Conservation (phyloP, 2,888 invertebrate genomes). For the Tinea trinotella region DNA sequence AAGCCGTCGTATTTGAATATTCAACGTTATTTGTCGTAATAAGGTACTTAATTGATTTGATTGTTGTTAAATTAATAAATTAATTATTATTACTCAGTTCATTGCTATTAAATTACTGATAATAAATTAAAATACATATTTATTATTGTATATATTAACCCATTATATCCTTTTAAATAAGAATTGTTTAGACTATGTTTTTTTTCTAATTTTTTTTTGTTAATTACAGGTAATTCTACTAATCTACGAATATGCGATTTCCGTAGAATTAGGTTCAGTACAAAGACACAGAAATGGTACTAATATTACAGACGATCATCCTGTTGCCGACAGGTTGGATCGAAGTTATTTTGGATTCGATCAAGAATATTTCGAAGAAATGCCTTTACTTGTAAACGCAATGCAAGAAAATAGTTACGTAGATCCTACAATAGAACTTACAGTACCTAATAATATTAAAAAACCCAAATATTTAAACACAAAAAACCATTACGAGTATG, state of each 20-base stretch:
- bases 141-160: too few relatives aligned
- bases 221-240: slow-evolving; percentile 64
- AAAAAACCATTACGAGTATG: slow-evolving; percentile 16
- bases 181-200: too few relatives aligned
- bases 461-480: slow-evolving; percentile 23
- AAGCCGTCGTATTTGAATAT: slow-evolving; percentile 43
- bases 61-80: too few relatives aligned
- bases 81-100: too few relatives aligned
- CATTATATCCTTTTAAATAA: too few relatives aligned
- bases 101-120: too few relatives aligned
- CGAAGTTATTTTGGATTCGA: slow-evolving; percentile 56
- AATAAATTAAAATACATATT: too few relatives aligned
- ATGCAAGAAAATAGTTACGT: slow-evolving; percentile 53
- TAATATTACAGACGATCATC: slow-evolving; percentile 34
- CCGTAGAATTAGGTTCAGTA: slow-evolving; percentile 59
- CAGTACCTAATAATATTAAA: slow-evolving; percentile 26
- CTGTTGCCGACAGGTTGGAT: slow-evolving; percentile 55
- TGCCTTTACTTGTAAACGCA: slow-evolving; percentile 62
- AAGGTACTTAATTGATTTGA: too few relatives aligned
- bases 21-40: slow-evolving; percentile 28
- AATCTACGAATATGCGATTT: slow-evolving; percentile 65
- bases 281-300: slow-evolving; percentile 35
- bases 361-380: slow-evolving; percentile 61
- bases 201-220: too few relatives aligned
- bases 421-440: slow-evolving; percentile 39